Conservation (phyloP, 2,888 invertebrate genomes). For the Hyppa rectilinea region DNA sequence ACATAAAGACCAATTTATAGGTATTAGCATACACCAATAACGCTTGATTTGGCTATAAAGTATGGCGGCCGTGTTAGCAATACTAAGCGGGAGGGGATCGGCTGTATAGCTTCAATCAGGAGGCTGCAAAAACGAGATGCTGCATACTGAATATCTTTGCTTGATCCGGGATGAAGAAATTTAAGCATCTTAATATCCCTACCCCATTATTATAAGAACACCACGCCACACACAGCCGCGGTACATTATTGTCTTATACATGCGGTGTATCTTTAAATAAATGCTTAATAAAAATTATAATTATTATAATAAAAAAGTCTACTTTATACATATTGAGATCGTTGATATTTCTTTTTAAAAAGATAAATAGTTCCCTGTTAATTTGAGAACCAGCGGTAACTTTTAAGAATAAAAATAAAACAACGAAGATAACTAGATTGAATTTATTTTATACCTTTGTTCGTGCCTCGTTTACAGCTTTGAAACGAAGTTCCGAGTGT, state of each 20-base stretch:
- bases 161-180: neutral
- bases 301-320: no score
- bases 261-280: no score
- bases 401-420: neutral
- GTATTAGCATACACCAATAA: constrained; percentile 43
- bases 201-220: neutral
- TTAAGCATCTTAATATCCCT: neutral
- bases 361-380: neutral
- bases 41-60: constrained; percentile 45
- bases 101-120: constrained; percentile 11
- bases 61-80: constrained; percentile 25
- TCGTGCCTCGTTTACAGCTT: constrained; percentile 13
- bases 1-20: constrained; percentile 50
- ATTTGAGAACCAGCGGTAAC: neutral
- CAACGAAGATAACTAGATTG: neutral
- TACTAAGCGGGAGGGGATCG: constrained; percentile 13
- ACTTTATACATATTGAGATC: neutral
- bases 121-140: neutral
- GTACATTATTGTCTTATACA: no score
- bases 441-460: constrained; percentile 3
- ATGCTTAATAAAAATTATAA: no score
- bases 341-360: neutral
- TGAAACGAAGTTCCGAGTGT: neutral
- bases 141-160: constrained; percentile 10
- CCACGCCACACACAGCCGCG: no score